phyloP scores from a whole-genome alignment of 1,140 invertebrate genomes.

The Camponotus pennsylvanicus region DNA sequence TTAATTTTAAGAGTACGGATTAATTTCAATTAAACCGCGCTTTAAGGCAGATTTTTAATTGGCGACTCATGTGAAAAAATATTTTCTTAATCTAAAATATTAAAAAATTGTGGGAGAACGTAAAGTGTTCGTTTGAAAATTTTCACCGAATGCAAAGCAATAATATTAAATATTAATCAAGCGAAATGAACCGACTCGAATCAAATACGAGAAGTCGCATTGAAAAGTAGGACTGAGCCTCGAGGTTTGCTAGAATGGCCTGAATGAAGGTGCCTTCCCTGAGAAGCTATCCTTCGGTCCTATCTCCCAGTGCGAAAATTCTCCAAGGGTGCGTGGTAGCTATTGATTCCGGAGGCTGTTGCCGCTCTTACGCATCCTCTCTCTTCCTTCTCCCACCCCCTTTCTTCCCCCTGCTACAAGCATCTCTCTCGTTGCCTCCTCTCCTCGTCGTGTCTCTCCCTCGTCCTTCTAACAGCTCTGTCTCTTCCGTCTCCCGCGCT shows the following conservation, averaged over 20 bases:
- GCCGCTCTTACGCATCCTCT: conserved; percentile 76
- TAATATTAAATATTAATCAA: not conserved
- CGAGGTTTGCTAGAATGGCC: not conserved
- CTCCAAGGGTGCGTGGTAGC: conserved; percentile 79
- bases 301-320: conserved; percentile 77
- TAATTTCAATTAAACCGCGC: not conserved
- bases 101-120: not conserved
- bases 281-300: conserved; percentile 11
- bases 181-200: not conserved
- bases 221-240: not conserved
- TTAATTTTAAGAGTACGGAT: not conserved
- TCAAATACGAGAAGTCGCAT: not conserved
- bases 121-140: not conserved
- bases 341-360: conserved; percentile 80
- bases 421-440: conserved; percentile 35
- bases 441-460: conserved; percentile 42
- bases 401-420: not conserved
- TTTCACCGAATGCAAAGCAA: not conserved
- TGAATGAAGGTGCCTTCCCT: not conserved
- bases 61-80: too few relatives aligned
- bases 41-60: not conserved
- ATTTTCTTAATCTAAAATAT: not conserved
- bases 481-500: conserved; percentile 55
- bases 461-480: conserved; percentile 49
- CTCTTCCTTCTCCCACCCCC: conserved; percentile 55